Conservation (phyloP, 2,113 vertebrate genomes). For the Toxotes jaculatrix region DNA sequence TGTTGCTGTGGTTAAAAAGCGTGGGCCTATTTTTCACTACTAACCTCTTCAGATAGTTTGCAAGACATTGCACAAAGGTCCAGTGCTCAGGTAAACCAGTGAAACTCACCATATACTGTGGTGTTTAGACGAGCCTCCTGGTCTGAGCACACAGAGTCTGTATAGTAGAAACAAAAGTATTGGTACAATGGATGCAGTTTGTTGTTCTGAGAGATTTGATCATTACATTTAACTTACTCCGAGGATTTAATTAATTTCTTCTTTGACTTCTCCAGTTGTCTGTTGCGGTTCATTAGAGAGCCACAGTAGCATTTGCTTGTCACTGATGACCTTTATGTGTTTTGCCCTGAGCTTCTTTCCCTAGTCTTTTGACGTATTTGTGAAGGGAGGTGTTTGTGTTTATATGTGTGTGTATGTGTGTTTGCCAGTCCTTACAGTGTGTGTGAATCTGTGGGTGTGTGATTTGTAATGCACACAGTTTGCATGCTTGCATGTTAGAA, state of each 20-base stretch:
- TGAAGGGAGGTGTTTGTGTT: constrained; percentile 23
- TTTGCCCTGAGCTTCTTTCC: constrained; percentile 65
- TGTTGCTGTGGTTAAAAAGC: neutral
- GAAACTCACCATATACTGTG: neutral
- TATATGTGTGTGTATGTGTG: constrained; percentile 20
- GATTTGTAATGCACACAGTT: constrained; percentile 31
- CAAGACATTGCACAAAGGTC: neutral
- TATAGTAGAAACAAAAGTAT: too few relatives aligned
- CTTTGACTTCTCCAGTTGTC: constrained; percentile 2
- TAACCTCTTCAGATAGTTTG: neutral
- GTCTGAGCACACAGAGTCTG: neutral
- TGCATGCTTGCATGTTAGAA: constrained; percentile 13
- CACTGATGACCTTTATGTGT: constrained; percentile 70
- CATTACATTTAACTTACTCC: neutral
- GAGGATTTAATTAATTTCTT: constrained; percentile 16
- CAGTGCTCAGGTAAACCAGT: neutral
- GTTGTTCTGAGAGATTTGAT: neutral
- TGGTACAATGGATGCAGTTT: neutral
- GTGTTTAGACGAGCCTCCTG: neutral
- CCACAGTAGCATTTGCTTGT: constrained; percentile 58
- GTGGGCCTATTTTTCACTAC: neutral
- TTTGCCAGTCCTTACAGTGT: neutral
- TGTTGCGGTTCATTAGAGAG: constrained; percentile 48
- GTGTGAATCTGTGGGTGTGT: constrained; percentile 17
- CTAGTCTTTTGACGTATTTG: constrained; percentile 53